Conservation (phyloP, 2,888 invertebrate genomes). For the Tenthredo notha region DNA sequence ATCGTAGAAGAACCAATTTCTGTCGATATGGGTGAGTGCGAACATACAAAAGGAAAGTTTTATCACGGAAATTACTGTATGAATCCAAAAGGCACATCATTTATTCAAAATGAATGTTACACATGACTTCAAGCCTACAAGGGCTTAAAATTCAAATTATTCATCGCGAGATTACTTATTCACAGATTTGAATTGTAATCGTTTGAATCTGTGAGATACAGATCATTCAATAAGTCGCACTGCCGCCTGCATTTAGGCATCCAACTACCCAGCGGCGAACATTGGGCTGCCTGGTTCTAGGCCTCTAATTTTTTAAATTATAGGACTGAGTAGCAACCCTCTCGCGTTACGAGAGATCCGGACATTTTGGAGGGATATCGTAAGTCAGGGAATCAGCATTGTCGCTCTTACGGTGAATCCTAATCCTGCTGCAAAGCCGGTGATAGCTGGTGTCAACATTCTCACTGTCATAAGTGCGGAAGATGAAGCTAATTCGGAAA, state of each 20-base stretch:
- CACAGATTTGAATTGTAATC: no score
- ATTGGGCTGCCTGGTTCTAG: no score
- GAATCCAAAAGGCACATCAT: background rate
- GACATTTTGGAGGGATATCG: conserved; percentile 65
- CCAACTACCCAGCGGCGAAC: no score
- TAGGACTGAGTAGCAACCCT: conserved; percentile 68
- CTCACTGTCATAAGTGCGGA: conserved; percentile 61
- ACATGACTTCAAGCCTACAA: background rate
- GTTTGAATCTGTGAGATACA: no score
- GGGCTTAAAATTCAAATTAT: background rate
- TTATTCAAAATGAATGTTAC: background rate
- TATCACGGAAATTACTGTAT: background rate
- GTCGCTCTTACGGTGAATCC: conserved; percentile 72
- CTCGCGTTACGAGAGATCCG: conserved; percentile 64
- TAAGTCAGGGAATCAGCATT: conserved; percentile 71
- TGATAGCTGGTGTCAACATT: conserved; percentile 74
- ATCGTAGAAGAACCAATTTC: conserved; percentile 17
- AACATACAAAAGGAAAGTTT: background rate
- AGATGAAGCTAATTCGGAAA: conserved; percentile 7
- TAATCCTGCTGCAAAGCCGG: conserved; percentile 68
- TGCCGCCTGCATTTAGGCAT: no score
- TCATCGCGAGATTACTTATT: background rate
- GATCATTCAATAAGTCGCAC: no score
- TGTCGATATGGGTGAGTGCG: background rate
- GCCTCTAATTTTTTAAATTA: no score